Conservation (phyloP, 2,113 vertebrate species). For the Melanostigma gelatinosum region DNA sequence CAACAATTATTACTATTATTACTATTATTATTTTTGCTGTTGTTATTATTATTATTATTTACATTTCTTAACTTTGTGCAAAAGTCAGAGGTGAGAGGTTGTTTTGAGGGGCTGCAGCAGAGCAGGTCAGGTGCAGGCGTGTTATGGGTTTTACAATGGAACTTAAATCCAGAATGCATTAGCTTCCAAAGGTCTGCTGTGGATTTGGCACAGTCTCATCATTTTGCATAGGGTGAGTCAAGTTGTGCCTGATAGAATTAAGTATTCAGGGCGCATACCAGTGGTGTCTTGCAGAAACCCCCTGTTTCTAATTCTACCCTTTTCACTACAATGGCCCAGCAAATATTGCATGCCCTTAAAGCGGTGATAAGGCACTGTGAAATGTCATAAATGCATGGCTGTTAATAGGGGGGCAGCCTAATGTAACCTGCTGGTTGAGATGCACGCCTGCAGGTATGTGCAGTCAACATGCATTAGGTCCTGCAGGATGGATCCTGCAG, state of each 20-base stretch:
- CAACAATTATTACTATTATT: not conserved
- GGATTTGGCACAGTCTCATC: conserved; percentile 68
- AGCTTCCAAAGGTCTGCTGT: conserved; percentile 63
- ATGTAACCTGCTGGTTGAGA: conserved; percentile 46
- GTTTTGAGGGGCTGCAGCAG: conserved; percentile 41
- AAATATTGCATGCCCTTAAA: conserved; percentile 40
- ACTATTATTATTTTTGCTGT: conserved; percentile 23
- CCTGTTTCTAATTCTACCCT: conserved; percentile 54
- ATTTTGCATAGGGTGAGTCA: conserved; percentile 60
- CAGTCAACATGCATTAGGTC: conserved; percentile 37
- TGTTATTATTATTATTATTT: conserved; percentile 32
- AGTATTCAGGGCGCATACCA: conserved; percentile 40
- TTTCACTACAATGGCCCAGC: conserved; percentile 42
- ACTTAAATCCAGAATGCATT: conserved; percentile 73
- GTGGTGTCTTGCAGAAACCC: conserved; percentile 42
- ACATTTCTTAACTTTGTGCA: conserved; percentile 22
- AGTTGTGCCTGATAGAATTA: conserved; percentile 64
- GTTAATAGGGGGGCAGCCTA: conserved; percentile 44
- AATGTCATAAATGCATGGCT: conserved; percentile 64
- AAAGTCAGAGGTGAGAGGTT: conserved; percentile 42
- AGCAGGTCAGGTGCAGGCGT: conserved; percentile 64
- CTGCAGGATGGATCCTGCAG: conserved; percentile 43
- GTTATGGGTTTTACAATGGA: conserved; percentile 66
- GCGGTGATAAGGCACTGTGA: conserved; percentile 60
- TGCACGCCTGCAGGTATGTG: conserved; percentile 40